phyloP scores from a whole-genome alignment of 2,797 vertebrate species.

The Erpetoichthys calabaricus region DNA sequence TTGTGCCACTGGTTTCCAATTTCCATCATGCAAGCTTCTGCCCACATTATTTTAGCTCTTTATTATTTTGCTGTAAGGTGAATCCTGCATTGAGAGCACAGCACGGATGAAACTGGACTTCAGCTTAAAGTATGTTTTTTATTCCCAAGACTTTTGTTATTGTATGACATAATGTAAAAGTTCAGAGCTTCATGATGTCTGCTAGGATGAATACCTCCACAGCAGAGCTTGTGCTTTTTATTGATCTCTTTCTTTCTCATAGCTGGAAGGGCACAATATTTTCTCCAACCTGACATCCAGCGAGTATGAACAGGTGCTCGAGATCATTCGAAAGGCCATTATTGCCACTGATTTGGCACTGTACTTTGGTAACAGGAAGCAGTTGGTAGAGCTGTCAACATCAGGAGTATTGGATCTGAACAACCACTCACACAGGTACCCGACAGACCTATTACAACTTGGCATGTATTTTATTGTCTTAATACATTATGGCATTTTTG shows the following conservation, averaged over 20 bases:
- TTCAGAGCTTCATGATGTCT: no score
- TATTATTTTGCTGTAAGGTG: no score
- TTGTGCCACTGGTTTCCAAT: no score
- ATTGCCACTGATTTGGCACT: slow-evolving; percentile 94
- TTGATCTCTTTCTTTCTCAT: slow-evolving; percentile 77
- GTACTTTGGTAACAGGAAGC: slow-evolving; percentile 93
- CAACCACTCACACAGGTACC: slow-evolving; percentile 85
- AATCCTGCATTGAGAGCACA: no score
- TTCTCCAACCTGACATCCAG: slow-evolving; percentile 95
- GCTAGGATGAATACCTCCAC: slow-evolving; percentile 46
- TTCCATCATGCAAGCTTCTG: no score
- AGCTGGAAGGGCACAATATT: slow-evolving; percentile 99
- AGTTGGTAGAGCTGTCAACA: slow-evolving; percentile 74
- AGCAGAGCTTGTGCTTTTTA: slow-evolving; percentile 75
- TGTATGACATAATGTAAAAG: no score
- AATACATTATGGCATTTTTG: no score
- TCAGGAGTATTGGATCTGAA: slow-evolving; percentile 66
- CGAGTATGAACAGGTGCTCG: slow-evolving; percentile 93
- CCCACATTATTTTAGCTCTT: no score
- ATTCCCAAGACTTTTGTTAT: no score
- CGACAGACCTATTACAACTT: neutral
- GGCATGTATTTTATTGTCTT: neutral
- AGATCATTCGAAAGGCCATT: slow-evolving; percentile 98
- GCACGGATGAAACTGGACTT: no score
- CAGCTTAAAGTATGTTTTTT: no score